Conservation (phyloP, 1,140 invertebrate genomes). For the Kradibia gibbosae region DNA sequence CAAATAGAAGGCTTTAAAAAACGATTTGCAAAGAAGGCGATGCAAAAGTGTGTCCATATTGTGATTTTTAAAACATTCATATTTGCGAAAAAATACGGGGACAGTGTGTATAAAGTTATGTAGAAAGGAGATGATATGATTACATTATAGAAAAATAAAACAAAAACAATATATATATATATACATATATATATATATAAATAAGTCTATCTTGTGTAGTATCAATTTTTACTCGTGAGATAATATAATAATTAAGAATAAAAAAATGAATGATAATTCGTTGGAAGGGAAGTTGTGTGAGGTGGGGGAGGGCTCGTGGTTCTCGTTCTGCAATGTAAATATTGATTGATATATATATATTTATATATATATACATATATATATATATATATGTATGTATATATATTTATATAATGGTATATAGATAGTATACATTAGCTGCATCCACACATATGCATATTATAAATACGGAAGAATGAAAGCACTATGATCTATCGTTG, state of each 20-base stretch:
- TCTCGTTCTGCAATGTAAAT: slow-evolving; percentile 57
- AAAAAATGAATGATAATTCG: slow-evolving; percentile 28
- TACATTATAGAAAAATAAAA: slow-evolving; percentile 39
- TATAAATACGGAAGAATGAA: slow-evolving; percentile 62
- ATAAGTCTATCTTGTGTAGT: slow-evolving; percentile 66
- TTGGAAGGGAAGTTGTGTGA: slow-evolving; percentile 23
- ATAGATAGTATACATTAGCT: slow-evolving; percentile 57
- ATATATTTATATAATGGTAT: slow-evolving; percentile 49
- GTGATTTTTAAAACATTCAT: slow-evolving; percentile 46
- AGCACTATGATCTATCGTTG: slow-evolving; percentile 24
- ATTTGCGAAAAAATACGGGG: slow-evolving; percentile 38
- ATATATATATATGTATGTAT: slow-evolving; percentile 46
- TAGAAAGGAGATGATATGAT: slow-evolving; percentile 54
- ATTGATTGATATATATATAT: slow-evolving; percentile 58
- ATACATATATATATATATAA: no score
- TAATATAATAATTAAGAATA: slow-evolving; percentile 10
- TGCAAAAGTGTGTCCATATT: slow-evolving; percentile 29
- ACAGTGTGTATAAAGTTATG: slow-evolving; percentile 63
- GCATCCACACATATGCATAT: slow-evolving; percentile 61
- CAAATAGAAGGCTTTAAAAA: slow-evolving; percentile 47
- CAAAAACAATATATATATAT: background rate
- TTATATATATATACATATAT: slow-evolving; percentile 60
- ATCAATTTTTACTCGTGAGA: slow-evolving; percentile 56
- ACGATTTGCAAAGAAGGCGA: slow-evolving; percentile 32
- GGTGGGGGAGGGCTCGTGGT: slow-evolving; percentile 26